Evolutionary conservation across 2,888 invertebrate genomes (phyloP).

Genomic region (Phytoseiulus persimilis): DNA sequence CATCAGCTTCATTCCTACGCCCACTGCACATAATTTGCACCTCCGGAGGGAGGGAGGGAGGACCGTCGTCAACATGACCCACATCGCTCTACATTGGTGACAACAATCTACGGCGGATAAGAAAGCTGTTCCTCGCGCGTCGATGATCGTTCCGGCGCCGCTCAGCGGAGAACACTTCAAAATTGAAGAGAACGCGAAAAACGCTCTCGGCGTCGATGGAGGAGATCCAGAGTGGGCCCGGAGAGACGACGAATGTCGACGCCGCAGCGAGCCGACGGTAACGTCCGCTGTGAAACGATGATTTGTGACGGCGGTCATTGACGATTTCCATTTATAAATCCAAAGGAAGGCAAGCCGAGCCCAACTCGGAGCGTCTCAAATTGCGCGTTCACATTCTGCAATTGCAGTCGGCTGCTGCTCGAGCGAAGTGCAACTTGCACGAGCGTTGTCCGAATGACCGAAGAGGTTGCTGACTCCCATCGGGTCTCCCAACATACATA

Average conservation of each 20-base stretch:
- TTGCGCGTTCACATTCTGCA: not conserved
- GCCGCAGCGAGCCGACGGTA: not conserved
- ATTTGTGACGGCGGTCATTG: not conserved
- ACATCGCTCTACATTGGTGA: not conserved
- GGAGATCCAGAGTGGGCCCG: too few relatives aligned
- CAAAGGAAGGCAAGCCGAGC: not conserved
- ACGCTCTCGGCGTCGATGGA: too few relatives aligned
- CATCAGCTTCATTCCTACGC: not conserved
- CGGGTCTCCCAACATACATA: not conserved
- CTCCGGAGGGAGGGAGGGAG: not conserved
- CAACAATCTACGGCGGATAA: not conserved
- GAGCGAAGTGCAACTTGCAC: not conserved
- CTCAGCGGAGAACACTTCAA: too few relatives aligned
- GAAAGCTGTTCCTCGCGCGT: too few relatives aligned
- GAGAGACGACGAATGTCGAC: not conserved
- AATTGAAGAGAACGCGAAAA: too few relatives aligned
- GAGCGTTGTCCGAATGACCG: not conserved
- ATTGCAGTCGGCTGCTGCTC: not conserved
- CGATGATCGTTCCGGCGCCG: too few relatives aligned
- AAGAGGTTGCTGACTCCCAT: slow-evolving; percentile 5
- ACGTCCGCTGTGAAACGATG: not conserved
- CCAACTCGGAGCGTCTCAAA: not conserved
- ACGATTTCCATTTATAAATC: not conserved
- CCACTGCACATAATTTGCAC: slow-evolving; percentile 5
- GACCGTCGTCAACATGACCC: too few relatives aligned